Percentiles rank a stretch among this genome's conserved stretches.
These are phyloP conservation scores for Uropetala carovei DNA, from an alignment of 2,888 invertebrate species.

Conservation along the genomic window DNA sequence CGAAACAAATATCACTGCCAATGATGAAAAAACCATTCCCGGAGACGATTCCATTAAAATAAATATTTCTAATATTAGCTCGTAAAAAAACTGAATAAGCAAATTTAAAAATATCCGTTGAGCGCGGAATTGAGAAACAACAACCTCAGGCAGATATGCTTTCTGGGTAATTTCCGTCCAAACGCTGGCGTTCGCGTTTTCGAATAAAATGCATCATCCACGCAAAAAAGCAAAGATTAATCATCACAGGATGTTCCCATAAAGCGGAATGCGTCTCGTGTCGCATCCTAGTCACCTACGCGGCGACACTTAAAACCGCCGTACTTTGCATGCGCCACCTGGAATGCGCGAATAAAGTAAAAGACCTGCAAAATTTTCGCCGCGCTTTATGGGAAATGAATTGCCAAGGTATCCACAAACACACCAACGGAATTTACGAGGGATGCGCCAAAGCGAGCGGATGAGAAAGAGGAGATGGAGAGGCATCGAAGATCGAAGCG, in stretches of 20 bases:
- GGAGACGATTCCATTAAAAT: not conserved
- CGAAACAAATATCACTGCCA: not conserved
- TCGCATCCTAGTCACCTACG: constrained; percentile 28
- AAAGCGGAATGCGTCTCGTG: not conserved
- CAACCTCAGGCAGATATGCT: no score
- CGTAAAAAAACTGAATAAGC: no score
- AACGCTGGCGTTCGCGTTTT: no score
- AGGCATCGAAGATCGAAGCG: not conserved
- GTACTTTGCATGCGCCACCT: not conserved
- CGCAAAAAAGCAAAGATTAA: not conserved
- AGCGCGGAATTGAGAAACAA: not conserved
- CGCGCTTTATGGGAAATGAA: not conserved
- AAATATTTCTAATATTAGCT: no score
- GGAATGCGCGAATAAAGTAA: not conserved
- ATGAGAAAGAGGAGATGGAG: not conserved
- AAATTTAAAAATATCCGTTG: no score
- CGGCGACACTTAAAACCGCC: not conserved
- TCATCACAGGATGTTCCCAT: no score
- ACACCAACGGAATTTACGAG: constrained; percentile 43
- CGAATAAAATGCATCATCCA: not conserved
- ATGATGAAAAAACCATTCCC: not conserved
- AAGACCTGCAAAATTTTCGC: constrained; percentile 1
- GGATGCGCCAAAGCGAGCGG: not conserved
- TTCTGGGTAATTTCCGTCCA: no score
- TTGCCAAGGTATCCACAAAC: not conserved